Conservation (phyloP, 2,797 vertebrate species). For the Acanthiza pusilla region DNA sequence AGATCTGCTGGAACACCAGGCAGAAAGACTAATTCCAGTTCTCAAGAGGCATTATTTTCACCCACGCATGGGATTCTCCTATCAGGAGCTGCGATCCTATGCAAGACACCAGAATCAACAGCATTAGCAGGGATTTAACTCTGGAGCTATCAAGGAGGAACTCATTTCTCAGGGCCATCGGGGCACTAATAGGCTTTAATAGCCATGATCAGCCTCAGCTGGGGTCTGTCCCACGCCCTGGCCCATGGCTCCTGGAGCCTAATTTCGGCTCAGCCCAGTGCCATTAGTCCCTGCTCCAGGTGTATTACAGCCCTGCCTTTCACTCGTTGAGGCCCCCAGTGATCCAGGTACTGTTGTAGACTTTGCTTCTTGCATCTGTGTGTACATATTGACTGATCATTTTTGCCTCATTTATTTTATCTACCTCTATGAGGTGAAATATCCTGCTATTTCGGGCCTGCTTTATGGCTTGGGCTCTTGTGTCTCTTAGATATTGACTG, state of each 20-base stretch:
- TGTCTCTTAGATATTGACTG: background rate
- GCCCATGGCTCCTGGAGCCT: background rate
- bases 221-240: background rate
- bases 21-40: background rate
- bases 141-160: background rate
- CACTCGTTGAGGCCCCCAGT: accelerated
- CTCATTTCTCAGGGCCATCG: background rate
- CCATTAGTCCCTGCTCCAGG: accelerated
- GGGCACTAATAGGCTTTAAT: background rate
- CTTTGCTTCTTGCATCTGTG: background rate
- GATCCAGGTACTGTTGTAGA: background rate
- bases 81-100: background rate
- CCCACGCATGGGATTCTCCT: background rate
- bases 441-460: background rate
- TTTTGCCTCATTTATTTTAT: background rate
- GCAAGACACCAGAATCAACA: background rate
- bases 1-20: background rate
- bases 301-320: accelerated
- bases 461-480: background rate
- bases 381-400: accelerated
- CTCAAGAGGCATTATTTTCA: background rate
- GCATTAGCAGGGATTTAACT: background rate
- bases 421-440: background rate
- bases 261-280: background rate
- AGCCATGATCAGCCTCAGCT: background rate